phyloP scores from a whole-genome alignment of 2,888 invertebrate genomes.

The Osedax frankpressi region DNA sequence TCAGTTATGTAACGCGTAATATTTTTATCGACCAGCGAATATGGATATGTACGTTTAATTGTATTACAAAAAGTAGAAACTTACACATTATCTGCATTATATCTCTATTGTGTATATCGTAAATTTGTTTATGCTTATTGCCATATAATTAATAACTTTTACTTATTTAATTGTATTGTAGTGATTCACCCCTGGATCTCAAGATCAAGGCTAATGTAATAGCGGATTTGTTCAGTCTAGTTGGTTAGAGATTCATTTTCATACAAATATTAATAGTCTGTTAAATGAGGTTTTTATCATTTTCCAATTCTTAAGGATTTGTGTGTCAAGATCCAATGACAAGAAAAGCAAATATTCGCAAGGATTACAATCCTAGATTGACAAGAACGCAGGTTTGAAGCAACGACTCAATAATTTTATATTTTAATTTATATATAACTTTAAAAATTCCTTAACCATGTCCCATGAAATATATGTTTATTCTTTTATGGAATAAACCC shows the following conservation, averaged over 20 bases:
- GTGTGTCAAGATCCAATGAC: constrained; percentile 45
- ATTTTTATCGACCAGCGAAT: too few relatives aligned
- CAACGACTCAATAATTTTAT: too few relatives aligned
- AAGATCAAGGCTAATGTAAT: constrained; percentile 80
- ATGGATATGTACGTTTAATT: too few relatives aligned
- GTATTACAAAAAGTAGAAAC: too few relatives aligned
- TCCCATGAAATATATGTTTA: too few relatives aligned
- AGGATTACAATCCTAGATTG: not conserved
- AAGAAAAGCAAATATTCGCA: constrained; percentile 28
- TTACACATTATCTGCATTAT: too few relatives aligned
- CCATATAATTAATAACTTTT: not conserved
- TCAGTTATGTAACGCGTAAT: constrained; percentile 26
- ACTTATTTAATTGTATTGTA: constrained; percentile 39
- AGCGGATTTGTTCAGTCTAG: constrained; percentile 76
- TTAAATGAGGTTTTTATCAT: not conserved
- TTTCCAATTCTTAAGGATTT: constrained; percentile 32
- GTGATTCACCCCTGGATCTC: constrained; percentile 83
- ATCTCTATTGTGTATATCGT: too few relatives aligned
- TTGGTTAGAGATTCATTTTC: too few relatives aligned
- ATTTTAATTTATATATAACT: too few relatives aligned
- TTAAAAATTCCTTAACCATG: too few relatives aligned
- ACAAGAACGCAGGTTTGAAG: not conserved
- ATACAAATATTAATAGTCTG: too few relatives aligned
- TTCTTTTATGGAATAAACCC: too few relatives aligned
- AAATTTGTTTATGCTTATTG: not conserved